Base-by-base conservation (phyloP, 2,797 vertebrate genomes). In the Pristis pectinata region DNA sequence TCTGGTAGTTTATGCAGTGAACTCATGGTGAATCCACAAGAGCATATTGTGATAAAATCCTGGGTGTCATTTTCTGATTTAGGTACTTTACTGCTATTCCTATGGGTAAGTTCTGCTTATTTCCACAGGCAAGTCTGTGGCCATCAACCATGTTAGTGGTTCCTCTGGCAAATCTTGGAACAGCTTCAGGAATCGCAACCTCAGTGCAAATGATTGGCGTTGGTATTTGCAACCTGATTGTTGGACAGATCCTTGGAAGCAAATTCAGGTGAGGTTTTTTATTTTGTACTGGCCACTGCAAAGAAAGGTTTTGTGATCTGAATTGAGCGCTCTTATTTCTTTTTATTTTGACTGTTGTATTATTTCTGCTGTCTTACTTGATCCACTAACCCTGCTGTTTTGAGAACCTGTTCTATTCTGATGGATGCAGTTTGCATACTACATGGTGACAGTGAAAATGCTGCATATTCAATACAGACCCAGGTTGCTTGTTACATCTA, bases 121-220 rank as follows among this genome's bases (percentile, higher is more conserved):
- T 94, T 44, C 92, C 82, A 94, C 96, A 98, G 98, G 96, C 97
- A 0, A 98, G 98, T 93, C 98, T 98, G 97, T 98, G 98, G 98
- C 97, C 98, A 0, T 98, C 98, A 0, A 97, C 98, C 80, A 98
- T 97, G 0, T 97, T 98, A 0, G 97, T 98, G 64, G 98, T 98
- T 8, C 97, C 98, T 77, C 97, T 98, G 93, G 97, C 97, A 0
- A 98, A 97, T 1, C 95, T 98, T 76, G 98, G 98, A 49, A 98
- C 97, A 7, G 98, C 97, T 2, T 98, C 97, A 97, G 98, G 98
- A 80, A 96, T 98, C 27, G 97, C 98, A 80, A 98, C 97, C 41
- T 98, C 98, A 0, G 94, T 98, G 49, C 98, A 98, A 95, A 98
- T 98, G 98, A 41, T 97, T 49, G 98, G 98, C 41, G 96, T 98